These are phyloP conservation scores for Drosophila neocordata DNA, from an alignment of 1,140 invertebrate species.

Conservation along the genomic window DNA sequence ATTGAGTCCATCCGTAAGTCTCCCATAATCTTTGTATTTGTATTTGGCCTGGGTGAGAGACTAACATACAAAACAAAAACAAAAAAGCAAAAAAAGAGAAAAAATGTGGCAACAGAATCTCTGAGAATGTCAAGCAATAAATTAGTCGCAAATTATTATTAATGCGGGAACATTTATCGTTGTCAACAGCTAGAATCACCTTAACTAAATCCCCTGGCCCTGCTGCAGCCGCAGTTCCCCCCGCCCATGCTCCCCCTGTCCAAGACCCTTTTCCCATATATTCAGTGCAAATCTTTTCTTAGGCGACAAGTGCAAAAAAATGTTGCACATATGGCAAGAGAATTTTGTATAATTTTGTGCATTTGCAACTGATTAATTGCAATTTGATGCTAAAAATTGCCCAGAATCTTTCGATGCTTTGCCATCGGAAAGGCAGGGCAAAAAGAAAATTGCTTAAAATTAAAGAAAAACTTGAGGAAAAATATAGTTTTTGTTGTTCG, in stretches of 20 bases:
- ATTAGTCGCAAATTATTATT: slow-evolving; percentile 80
- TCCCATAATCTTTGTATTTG: slow-evolving; percentile 24
- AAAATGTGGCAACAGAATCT: slow-evolving; percentile 10
- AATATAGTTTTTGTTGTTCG: too few relatives aligned
- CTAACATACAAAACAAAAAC: slow-evolving; percentile 12
- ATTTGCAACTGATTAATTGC: slow-evolving; percentile 67
- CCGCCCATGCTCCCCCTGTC: too few relatives aligned
- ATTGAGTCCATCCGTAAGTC: slow-evolving; percentile 64
- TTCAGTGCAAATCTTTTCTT: slow-evolving; percentile 28
- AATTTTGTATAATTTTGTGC: slow-evolving; percentile 11
- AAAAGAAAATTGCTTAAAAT: neutral
- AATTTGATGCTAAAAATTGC: slow-evolving; percentile 80
- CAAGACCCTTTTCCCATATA: neutral
- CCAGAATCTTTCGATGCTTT: slow-evolving; percentile 7
- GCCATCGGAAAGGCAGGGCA: slow-evolving; percentile 15
- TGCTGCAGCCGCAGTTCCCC: neutral
- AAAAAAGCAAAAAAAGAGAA: slow-evolving; percentile 4
- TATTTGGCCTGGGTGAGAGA: slow-evolving; percentile 13
- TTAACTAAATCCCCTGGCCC: neutral
- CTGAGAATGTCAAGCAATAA: slow-evolving; percentile 63
- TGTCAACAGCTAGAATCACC: slow-evolving; percentile 42
- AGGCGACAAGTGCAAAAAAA: slow-evolving; percentile 63
- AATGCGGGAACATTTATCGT: slow-evolving; percentile 73
- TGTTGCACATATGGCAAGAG: slow-evolving; percentile 21
- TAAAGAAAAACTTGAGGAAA: too few relatives aligned